These are phyloP conservation scores for Heliornis fulica DNA, from an alignment of 2,113 vertebrate genomes.

Conservation along the genomic window DNA sequence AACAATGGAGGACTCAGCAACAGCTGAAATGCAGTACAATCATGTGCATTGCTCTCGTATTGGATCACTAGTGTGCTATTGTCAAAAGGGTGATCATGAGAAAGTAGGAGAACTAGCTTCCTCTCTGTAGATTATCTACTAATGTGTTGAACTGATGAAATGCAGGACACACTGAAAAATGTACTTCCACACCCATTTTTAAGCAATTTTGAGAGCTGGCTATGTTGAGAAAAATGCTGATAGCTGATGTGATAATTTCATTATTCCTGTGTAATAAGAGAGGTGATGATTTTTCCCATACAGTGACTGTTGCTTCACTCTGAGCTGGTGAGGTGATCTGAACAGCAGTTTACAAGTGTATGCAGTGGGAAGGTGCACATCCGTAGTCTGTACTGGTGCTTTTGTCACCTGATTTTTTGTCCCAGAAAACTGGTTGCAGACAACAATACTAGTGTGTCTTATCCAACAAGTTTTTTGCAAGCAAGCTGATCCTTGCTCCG, in stretches of 20 bases:
- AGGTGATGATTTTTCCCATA: background rate
- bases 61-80: background rate
- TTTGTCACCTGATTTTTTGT: background rate
- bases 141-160: background rate
- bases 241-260: background rate
- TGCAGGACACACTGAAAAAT: background rate
- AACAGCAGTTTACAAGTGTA: background rate
- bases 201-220: background rate
- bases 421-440: background rate
- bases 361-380: background rate
- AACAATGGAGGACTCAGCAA: background rate
- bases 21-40: background rate
- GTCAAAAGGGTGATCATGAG: background rate
- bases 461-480: background rate
- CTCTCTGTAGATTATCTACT: background rate
- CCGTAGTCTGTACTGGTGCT: background rate
- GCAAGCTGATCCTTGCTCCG: background rate
- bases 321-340: background rate
- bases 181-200: background rate
- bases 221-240: background rate
- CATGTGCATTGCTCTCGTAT: fast-evolving
- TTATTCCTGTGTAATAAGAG: background rate
- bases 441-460: background rate
- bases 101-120: background rate
- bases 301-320: background rate